Base-by-base conservation (phyloP, 2,113 vertebrate genomes). In the Leptobrachium leishanense region DNA sequence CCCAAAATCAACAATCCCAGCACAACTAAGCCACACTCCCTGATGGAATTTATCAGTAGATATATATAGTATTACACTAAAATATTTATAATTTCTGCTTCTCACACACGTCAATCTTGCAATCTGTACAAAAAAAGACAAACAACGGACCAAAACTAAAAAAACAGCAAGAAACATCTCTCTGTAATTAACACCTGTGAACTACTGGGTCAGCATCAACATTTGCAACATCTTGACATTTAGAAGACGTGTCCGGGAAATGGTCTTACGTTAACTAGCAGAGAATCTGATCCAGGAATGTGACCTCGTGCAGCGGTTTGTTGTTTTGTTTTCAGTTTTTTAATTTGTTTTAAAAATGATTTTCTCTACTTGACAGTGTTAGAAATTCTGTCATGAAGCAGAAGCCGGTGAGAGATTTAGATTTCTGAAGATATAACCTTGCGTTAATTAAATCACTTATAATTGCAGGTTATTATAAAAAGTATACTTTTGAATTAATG, bases 361-460 rank as follows among this genome's bases (percentile, higher is more conserved):
- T 31, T 31, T 31, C 20, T 31, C 20, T 31, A 31, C n/a, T n/a
- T n/a, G 2, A 1, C 11, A 64, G 46, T 67, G 4, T 31, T 13
- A 50, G 7, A 5, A 41, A 31, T 53, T 12, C 20, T 39, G 63
- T 43, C 15, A 39, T 41, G 63, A 75, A 66, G 31, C 63, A 12
- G 13, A n/a, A 40, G 15, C 46, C 62, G 41, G 39, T 66, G 53
- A 43, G 62, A 43, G 62, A 0, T 54, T 46, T 20, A 75, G 20
- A 31, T 75, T 41, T 46, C 7, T 75, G 6, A 43, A 43, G 20
- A 42, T 40, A 55, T 9, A 44, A 64, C 59, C 63, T 74, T 12
- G 7, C n/a, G 1, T 57, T 76, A 76, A 76, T 76, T 76, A 76
- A 76, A 76, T 76, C 74, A 40, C 1, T 41, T 67, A 42, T 75